Evolutionary conservation across 2,888 invertebrate genomes (phyloP).

Genomic region (Resseliella maxima): DNA sequence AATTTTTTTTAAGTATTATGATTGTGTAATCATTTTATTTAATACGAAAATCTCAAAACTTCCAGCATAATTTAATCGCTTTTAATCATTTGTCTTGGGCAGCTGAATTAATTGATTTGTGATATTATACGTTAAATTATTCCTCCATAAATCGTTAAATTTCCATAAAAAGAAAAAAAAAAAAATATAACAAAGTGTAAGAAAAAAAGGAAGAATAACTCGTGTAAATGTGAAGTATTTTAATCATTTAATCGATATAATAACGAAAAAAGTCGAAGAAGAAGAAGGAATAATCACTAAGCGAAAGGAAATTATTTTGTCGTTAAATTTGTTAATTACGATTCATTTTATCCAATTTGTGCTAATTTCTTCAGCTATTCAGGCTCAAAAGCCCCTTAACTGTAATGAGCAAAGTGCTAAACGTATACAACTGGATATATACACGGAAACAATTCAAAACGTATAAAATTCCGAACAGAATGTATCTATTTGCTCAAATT

Average conservation of each 20-base stretch:
- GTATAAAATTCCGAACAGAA: not conserved
- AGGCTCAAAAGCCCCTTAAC: not conserved
- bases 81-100: not conserved
- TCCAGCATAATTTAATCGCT: too few species aligned
- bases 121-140: conserved; percentile 31
- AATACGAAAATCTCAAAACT: not conserved
- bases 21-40: not conserved
- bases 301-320: conserved; percentile 1
- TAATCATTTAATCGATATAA: not conserved
- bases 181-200: too few species aligned
- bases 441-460: not conserved
- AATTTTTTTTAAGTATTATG: not conserved
- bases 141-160: not conserved
- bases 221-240: not conserved
- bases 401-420: conserved; percentile 9
- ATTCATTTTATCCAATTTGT: not conserved
- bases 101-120: conserved; percentile 40
- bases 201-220: too few species aligned
- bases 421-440: not conserved
- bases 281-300: not conserved
- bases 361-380: not conserved
- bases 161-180: not conserved
- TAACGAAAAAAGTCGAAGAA: too few species aligned
- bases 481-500: not conserved
- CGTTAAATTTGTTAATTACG: conserved; percentile 17